Conservation (phyloP, 2,797 vertebrate genomes). For the Xenopus petersii region DNA sequence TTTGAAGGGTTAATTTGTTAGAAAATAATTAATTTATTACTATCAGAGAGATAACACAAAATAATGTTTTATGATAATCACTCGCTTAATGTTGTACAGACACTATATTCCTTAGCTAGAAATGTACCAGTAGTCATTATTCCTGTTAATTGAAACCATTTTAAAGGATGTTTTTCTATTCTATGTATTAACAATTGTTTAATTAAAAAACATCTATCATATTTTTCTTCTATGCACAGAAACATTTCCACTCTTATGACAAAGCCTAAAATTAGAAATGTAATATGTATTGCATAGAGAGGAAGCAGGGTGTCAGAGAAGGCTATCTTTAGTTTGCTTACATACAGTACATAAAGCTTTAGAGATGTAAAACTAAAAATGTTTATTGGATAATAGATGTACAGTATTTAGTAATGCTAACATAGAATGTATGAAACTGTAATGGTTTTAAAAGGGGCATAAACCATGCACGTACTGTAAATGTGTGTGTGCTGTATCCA, state of each 20-base stretch:
- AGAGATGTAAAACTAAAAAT: neutral
- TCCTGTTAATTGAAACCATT: conserved; percentile 65
- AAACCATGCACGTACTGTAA: no score
- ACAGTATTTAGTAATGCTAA: no score
- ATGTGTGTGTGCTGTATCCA: no score
- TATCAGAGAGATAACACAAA: conserved; percentile 36
- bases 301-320: neutral
- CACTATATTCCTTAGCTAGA: conserved; percentile 45
- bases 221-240: conserved; percentile 65
- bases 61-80: conserved; percentile 19
- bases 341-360: neutral
- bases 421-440: no score
- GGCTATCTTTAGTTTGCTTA: neutral
- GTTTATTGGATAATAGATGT: neutral
- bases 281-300: conserved; percentile 15
- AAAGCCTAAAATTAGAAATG: conserved; percentile 37
- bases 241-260: conserved; percentile 54
- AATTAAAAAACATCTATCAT: conserved; percentile 79
- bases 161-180: conserved; percentile 74
- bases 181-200: conserved; percentile 66
- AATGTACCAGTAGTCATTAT: conserved; percentile 57
- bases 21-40: conserved; percentile 22
- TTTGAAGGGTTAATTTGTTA: no score
- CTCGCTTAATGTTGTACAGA: conserved; percentile 49
- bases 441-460: no score